Percentiles rank a stretch among this genome's conserved stretches.
phyloP scores from a whole-genome alignment of 2,113 vertebrate species.

The Apteryx mantelli region DNA sequence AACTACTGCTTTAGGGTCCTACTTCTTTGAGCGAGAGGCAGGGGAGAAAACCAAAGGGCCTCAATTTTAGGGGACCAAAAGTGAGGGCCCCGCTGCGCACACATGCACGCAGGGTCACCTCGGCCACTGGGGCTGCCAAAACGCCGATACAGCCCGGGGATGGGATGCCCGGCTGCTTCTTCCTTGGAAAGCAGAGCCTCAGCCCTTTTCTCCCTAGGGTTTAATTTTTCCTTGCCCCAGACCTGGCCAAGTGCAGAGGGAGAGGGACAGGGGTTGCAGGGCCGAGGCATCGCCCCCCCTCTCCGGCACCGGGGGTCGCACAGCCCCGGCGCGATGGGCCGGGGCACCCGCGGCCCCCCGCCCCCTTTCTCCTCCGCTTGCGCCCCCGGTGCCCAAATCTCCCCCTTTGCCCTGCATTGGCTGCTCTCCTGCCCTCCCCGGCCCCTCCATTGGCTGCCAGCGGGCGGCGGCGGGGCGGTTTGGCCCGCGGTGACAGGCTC shows the following conservation, averaged over 20 bases:
- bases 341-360: not conserved
- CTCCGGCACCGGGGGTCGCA: not conserved
- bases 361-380: not conserved
- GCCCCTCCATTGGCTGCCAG: slow-evolving; percentile 29
- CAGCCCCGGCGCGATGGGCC: too few species aligned
- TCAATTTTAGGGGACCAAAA: not conserved
- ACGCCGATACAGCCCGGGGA: too few species aligned
- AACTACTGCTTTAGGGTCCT: not conserved
- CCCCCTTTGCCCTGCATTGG: not conserved
- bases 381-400: not conserved
- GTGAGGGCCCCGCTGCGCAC: too few species aligned
- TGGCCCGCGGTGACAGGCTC: not conserved
- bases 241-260: not conserved
- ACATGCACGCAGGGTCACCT: not conserved
- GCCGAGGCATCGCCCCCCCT: not conserved
- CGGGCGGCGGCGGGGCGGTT: not conserved
- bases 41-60: not conserved
- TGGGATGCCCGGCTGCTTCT: not conserved
- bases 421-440: not conserved
- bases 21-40: not conserved
- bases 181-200: not conserved
- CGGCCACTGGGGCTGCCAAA: too few species aligned
- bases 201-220: not conserved
- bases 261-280: not conserved
- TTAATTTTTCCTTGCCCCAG: not conserved